Conservation (phyloP, 2,797 vertebrate species). For the Sylvia borin region DNA sequence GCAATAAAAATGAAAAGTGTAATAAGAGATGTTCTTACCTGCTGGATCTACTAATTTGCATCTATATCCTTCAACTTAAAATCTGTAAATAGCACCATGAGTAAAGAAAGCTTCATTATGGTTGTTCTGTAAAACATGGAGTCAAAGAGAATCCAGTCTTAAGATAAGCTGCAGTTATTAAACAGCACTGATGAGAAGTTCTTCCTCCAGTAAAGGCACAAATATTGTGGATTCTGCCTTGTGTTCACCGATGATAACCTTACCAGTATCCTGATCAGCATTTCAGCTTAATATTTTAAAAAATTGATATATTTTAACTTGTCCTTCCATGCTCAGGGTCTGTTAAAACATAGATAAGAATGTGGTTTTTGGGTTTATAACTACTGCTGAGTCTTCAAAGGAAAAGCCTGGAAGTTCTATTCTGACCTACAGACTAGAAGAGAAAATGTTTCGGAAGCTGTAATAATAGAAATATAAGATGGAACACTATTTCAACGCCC, state of each 20-base stretch:
- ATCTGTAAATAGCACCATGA: background rate
- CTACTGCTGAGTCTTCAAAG: background rate
- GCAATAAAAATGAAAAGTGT: background rate
- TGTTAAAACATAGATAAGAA: background rate
- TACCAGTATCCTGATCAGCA: background rate
- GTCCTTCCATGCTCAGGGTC: background rate
- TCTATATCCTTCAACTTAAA: background rate
- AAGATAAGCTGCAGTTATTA: background rate
- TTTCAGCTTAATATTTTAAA: background rate
- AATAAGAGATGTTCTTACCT: background rate
- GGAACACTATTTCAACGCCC: background rate
- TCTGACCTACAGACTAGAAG: background rate
- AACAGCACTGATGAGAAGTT: background rate
- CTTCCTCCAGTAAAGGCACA: background rate
- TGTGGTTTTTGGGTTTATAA: background rate
- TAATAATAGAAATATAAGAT: background rate
- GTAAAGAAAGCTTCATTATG: background rate
- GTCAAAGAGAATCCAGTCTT: background rate
- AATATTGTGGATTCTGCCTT: background rate
- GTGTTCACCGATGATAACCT: background rate
- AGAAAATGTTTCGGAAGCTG: background rate
- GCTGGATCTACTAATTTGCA: background rate
- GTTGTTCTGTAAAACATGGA: background rate
- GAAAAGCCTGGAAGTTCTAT: background rate
- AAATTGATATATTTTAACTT: background rate